phyloP scores from a whole-genome alignment of 1,140 invertebrate genomes.

The Macrostomum lignano region DNA sequence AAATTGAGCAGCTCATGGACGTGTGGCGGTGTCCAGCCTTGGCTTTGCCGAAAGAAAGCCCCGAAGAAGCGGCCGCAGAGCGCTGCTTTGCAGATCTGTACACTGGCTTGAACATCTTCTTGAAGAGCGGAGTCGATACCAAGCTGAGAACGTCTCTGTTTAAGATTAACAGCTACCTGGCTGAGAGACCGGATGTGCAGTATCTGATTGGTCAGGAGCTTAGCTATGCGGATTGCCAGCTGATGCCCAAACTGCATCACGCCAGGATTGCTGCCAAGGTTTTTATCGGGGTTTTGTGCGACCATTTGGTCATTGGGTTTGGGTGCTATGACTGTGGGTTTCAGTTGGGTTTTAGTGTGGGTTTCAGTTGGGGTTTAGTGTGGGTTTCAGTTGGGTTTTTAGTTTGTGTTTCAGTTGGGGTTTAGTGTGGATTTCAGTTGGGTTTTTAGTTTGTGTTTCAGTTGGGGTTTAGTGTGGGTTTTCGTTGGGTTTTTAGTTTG shows the following conservation, averaged over 20 bases:
- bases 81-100: conserved; percentile 25
- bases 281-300: conserved; percentile 32
- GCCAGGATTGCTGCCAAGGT: conserved; percentile 65
- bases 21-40: conserved; percentile 13
- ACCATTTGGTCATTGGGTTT: no score
- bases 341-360: no score
- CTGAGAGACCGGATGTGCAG: conserved; percentile 41
- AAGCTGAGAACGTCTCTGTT: conserved; percentile 12
- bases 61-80: conserved; percentile 14
- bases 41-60: conserved; percentile 11
- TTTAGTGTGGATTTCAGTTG: no score
- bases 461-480: no score
- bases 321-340: no score
- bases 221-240: conserved; percentile 92
- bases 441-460: no score
- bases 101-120: conserved; percentile 25
- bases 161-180: conserved; percentile 13
- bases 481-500: no score
- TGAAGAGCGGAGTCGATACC: conserved; percentile 14
- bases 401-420: no score
- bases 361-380: no score
- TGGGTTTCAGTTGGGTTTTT: no score
- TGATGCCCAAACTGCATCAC: conserved; percentile 91
- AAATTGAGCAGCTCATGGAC: conserved; percentile 16
- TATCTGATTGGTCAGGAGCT: conserved; percentile 85